Base-by-base conservation (phyloP, 1,140 invertebrate genomes). In the Trichogramma pretiosum region DNA sequence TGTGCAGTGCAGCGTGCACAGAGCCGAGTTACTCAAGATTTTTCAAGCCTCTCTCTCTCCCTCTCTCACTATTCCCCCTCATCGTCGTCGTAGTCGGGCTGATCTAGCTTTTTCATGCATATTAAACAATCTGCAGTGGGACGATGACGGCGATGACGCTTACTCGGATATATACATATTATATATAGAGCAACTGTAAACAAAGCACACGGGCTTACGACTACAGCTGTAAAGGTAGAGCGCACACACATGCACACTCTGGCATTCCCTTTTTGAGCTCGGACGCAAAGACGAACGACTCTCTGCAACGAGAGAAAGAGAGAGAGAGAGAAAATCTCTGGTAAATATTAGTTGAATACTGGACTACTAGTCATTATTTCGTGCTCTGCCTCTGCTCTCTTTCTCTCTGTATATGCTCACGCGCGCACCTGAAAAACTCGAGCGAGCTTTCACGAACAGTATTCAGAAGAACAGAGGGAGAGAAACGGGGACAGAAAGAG, bases 331-430 rank as follows among this genome's bases (percentile, higher is more conserved):
- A 32, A 40, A 39, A 21, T 33, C 26, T 19, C 28, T 8, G n/a
- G 30, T 26, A 68, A 70, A 70, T 67, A 68, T 68, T 70, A 65
- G 66, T 61, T 57, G 54, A 66, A 68, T 61, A 60, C 60, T 63
- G 61, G 63, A 68, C 65, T 46, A 33, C 11, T 56, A 61, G 63
- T 67, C 59, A 63, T 65, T 67, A 65, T 48, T n/a, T n/a, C n/a
- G n/a, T n/a, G n/a, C n/a, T n/a, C n/a, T n/a, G n/a, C n/a, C n/a
- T n/a, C n/a, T n/a, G n/a, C n/a, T n/a, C n/a, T 39, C 34, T 48
- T 22, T 18, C 40, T 23, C 13, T 21, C 30, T 39, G n/a, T n/a
- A n/a, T n/a, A n/a, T n/a, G n/a, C n/a, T n/a, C n/a, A n/a, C 26
- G 13, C n/a, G 26, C 21, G n/a, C 18, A 28, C n/a, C 8, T 11